Percentiles rank a stretch among this genome's conserved stretches.
phyloP scores from a whole-genome alignment of 2,888 invertebrate species.

The Phortica okadai region DNA sequence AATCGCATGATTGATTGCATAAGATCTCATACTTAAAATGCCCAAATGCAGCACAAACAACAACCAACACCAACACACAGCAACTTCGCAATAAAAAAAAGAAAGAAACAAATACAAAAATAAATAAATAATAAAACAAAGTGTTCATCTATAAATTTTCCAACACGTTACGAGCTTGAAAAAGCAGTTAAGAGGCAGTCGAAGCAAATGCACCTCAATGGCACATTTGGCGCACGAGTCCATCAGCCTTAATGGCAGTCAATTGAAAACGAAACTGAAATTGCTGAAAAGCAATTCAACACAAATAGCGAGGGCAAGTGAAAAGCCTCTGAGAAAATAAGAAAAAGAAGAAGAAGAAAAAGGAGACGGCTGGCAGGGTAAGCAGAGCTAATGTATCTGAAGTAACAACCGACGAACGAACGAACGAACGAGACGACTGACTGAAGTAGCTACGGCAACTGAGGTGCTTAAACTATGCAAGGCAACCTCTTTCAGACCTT shows the following conservation, averaged over 20 bases:
- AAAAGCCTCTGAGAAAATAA: neutral
- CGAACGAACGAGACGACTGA: no score
- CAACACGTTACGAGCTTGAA: constrained; percentile 3
- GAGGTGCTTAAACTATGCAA: neutral
- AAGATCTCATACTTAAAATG: constrained; percentile 48
- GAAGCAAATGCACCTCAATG: neutral
- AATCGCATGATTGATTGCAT: constrained; percentile 62
- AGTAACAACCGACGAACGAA: no score
- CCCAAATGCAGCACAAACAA: constrained; percentile 25
- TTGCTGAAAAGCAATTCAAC: constrained; percentile 43
- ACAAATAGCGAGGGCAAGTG: constrained; percentile 9
- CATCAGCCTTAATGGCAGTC: constrained; percentile 19
- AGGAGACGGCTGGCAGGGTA: no score
- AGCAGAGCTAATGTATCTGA: no score
- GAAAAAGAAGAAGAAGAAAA: neutral
- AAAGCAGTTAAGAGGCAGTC: neutral
- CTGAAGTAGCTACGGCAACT: no score
- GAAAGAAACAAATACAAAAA: constrained; percentile 9
- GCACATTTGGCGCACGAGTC: constrained; percentile 26
- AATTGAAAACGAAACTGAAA: constrained; percentile 66
- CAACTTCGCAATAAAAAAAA: neutral
- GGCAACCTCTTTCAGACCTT: neutral
- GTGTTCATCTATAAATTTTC: constrained; percentile 6
- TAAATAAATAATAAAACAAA: constrained; percentile 28
- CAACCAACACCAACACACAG: constrained; percentile 6